Evolutionary conservation across 53 echinoderm and acorn worm species (phyloP), one percentile per base, ranked within the genome.

Genomic region (Actinopyga echinites): DNA sequence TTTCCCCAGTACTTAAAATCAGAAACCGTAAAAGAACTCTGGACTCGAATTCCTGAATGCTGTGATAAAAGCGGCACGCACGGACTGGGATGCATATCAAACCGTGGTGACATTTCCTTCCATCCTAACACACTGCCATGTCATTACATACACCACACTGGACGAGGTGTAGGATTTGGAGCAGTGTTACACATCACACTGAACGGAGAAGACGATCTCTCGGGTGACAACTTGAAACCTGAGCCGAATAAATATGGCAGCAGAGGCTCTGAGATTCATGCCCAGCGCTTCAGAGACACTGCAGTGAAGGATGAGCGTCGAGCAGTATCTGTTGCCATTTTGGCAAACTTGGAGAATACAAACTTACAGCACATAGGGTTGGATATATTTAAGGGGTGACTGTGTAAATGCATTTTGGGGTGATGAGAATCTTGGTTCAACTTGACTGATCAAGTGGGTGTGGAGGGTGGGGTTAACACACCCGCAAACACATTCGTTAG

Each of bases 61-160:
- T 71, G 25, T 40, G 71, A 71, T 40, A 42, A 71, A 40, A 4
- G 28, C 12, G 71, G 71, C 17, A 37, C 71, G 4, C 40, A 71
- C 25, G 71, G 71, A 35, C 22, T 71, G 44, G 71, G 71, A 22
- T 71, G 71, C n/a, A 13, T 25, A 15, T 71, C 71, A 71, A 23
- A 11, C 44, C 6, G 25, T 3, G 71, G 44, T 40, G 44, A 71
- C 38, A 26, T 71, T 43, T 22, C 44, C 11, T 42, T 25, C 8
- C 7, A 21, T 37, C 10, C n/a, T 40, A 5, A 40, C 19, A n/a
- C 28, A 12, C 3, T 40, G 7, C 71, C 40, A 4, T 42, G 24
- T n/a, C 71, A 71, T 21, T 44, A 71, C 44, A 26, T 71, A 11
- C 24, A 40, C 1, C 71, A 71, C 37, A 23, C 42, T 71, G 71